phyloP scores from a whole-genome alignment of 2,113 vertebrate species.

The Petrocephalus zakoni region DNA sequence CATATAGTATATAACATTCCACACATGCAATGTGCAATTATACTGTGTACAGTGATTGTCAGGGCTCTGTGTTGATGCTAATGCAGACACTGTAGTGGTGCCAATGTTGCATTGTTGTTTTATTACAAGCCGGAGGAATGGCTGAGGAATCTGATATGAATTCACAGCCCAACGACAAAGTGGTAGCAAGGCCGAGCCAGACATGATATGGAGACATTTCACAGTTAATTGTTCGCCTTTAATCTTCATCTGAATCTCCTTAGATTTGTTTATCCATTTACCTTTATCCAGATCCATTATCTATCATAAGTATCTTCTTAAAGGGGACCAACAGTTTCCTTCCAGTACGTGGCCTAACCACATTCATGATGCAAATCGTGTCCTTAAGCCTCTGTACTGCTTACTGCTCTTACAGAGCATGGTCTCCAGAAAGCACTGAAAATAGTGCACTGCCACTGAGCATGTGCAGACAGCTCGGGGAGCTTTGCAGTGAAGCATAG shows the following conservation, averaged over 20 bases:
- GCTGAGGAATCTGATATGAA: not conserved
- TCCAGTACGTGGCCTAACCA: not conserved
- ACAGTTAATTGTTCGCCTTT: not conserved
- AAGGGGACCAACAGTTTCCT: not conserved
- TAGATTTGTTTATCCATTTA: not conserved
- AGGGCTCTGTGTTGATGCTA: not conserved
- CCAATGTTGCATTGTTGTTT: not conserved
- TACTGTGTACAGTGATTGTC: not conserved
- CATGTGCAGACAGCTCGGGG: not conserved
- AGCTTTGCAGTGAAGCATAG: not conserved
- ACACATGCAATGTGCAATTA: not conserved
- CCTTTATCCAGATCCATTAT: not conserved
- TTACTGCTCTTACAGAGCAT: not conserved
- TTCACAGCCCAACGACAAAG: not conserved
- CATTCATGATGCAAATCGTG: not conserved
- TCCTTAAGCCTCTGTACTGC: not conserved
- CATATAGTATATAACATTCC: not conserved
- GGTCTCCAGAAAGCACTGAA: not conserved
- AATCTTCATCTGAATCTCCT: not conserved
- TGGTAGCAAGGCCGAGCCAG: not conserved
- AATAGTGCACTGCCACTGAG: not conserved
- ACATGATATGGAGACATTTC: not conserved
- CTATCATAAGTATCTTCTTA: not conserved
- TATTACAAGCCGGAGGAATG: not conserved
- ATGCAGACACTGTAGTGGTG: not conserved